Percentiles rank a stretch among this genome's conserved stretches.
Evolutionary conservation across 2,888 invertebrate species (phyloP).

Genomic region (Alviniconcha strummeri): DNA sequence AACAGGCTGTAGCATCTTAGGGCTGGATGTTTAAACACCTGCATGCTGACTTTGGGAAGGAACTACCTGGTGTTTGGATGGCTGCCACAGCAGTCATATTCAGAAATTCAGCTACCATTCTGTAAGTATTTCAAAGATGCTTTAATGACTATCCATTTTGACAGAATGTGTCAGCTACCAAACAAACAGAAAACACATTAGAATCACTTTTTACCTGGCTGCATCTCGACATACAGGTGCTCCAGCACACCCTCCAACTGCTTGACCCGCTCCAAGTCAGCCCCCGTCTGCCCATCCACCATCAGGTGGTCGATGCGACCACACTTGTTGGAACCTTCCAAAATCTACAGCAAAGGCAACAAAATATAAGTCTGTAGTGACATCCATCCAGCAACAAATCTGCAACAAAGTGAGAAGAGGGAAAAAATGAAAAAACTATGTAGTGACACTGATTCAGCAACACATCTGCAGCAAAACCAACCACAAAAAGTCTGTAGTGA

Average conservation of each 20-base stretch:
- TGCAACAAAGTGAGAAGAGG: not conserved
- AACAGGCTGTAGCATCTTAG: too few species aligned
- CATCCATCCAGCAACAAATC: too few species aligned
- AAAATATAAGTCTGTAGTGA: not conserved
- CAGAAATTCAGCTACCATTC: too few species aligned
- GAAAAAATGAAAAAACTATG: not conserved
- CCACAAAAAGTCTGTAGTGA: not conserved
- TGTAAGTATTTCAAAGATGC: too few species aligned
- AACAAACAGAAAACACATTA: too few species aligned
- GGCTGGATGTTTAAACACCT: too few species aligned
- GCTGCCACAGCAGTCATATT: too few species aligned
- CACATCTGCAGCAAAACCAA: not conserved
- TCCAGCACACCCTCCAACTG: slow-evolving; percentile 58
- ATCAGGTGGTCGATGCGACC: slow-evolving; percentile 67
- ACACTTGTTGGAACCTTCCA: slow-evolving; percentile 66
- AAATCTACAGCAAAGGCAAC: slow-evolving; percentile 27
- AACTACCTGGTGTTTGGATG: too few species aligned
- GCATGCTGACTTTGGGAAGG: too few species aligned
- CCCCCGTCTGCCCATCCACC: slow-evolving; percentile 66
- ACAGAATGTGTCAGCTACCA: too few species aligned
- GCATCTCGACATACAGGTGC: slow-evolving; percentile 63
- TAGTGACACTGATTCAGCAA: too few species aligned
- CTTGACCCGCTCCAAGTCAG: slow-evolving; percentile 61
- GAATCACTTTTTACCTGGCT: slow-evolving; percentile 57
- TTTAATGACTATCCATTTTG: too few species aligned